Conservation (phyloP, 2,113 vertebrate species). For the Neolamprologus kungweensis region DNA sequence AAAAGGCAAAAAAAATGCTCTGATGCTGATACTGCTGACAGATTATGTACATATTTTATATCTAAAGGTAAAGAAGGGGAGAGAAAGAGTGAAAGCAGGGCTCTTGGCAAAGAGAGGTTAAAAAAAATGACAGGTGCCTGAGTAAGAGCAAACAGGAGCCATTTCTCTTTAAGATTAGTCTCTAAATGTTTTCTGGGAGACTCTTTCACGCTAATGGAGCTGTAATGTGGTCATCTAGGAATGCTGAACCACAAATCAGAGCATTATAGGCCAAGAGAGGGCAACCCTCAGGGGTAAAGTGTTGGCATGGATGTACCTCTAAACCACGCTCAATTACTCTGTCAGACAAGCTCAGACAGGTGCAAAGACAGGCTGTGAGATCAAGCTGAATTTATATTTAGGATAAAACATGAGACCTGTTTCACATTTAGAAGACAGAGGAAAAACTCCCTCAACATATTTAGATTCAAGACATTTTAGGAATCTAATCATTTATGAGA, state of each 20-base stretch:
- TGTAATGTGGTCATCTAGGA: background rate
- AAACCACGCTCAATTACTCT: background rate
- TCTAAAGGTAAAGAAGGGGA: background rate
- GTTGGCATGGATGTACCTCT: background rate
- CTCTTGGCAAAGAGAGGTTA: background rate
- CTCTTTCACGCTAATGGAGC: conserved; percentile 15
- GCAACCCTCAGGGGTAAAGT: background rate
- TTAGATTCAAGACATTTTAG: background rate
- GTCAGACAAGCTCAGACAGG: background rate
- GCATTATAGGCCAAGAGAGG: background rate
- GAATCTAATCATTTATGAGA: background rate
- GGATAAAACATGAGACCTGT: background rate
- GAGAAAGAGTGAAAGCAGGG: background rate
- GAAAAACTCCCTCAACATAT: background rate
- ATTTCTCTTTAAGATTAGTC: background rate
- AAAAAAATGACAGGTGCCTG: background rate
- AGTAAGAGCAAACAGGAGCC: background rate
- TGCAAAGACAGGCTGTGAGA: background rate
- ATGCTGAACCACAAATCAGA: background rate
- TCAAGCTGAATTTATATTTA: background rate
- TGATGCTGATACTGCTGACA: background rate
- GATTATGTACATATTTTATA: background rate
- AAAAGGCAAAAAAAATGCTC: background rate
- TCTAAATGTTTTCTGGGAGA: background rate
- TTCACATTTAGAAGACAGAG: background rate